Conservation (phyloP, 2,888 invertebrate genomes). For the Ectropis crepuscularia region DNA sequence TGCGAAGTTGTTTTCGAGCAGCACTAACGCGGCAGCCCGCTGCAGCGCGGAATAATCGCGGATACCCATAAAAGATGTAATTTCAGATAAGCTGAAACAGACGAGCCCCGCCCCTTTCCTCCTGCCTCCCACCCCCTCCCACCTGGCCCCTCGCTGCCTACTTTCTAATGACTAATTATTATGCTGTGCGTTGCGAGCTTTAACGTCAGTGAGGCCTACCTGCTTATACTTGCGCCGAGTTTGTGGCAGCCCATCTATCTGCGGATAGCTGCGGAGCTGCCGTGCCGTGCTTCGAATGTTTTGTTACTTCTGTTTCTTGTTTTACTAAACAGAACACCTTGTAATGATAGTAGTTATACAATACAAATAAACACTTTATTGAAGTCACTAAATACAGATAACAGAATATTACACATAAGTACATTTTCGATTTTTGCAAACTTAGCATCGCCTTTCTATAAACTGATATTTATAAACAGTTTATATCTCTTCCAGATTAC, state of each 20-base stretch:
- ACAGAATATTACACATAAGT: no score
- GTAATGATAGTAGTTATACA: background rate
- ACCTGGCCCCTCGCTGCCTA: conserved; percentile 72
- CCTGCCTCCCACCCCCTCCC: conserved; percentile 54
- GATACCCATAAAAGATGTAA: conserved; percentile 85
- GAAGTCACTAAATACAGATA: no score
- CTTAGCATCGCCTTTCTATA: no score
- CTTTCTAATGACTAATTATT: conserved; percentile 86
- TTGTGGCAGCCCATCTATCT: conserved; percentile 66
- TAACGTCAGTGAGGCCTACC: conserved; percentile 74
- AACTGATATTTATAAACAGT: no score
- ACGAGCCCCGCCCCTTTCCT: conserved; percentile 76
- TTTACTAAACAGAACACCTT: conserved; percentile 9
- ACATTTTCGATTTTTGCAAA: no score
- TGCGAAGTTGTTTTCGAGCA: conserved; percentile 78
- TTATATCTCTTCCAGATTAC: no score
- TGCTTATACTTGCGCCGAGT: conserved; percentile 61
- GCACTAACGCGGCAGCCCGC: conserved; percentile 80
- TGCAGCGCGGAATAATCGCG: conserved; percentile 85
- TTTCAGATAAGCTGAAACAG: conserved; percentile 85
- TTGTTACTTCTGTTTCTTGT: conserved; percentile 23
- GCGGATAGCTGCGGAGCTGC: conserved; percentile 43
- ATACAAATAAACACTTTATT: no score
- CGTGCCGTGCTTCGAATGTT: conserved; percentile 24
- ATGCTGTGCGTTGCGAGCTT: conserved; percentile 84